phyloP scores from a whole-genome alignment of 1,140 invertebrate species.

The Brachionus rubens region DNA sequence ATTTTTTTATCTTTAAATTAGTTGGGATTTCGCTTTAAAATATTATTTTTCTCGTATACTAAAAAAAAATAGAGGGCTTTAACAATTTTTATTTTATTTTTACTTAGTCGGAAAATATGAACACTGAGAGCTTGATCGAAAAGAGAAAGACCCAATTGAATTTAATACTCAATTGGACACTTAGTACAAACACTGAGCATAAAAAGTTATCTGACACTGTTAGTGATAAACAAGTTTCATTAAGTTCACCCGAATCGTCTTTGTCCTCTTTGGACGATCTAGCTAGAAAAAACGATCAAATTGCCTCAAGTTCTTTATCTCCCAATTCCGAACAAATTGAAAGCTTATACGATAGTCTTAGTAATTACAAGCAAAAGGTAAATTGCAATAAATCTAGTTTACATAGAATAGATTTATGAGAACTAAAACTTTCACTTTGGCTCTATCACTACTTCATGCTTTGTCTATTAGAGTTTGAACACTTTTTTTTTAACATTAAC shows the following conservation, averaged over 20 bases:
- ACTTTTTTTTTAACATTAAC: no score
- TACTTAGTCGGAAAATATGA: constrained; percentile 14
- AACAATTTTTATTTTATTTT: neutral
- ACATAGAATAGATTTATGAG: no score
- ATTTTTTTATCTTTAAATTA: constrained; percentile 24
- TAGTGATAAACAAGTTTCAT: neutral
- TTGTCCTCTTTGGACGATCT: neutral
- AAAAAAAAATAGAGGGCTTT: neutral
- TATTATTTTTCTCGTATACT: neutral
- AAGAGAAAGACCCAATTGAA: constrained; percentile 38
- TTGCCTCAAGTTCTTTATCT: neutral
- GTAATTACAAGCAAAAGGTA: neutral
- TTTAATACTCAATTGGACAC: constrained; percentile 32
- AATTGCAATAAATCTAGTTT: no score
- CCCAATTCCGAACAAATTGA: neutral
- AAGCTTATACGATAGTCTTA: constrained; percentile 4
- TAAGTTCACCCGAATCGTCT: neutral
- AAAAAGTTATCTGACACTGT: neutral
- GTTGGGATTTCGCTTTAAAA: constrained; percentile 15
- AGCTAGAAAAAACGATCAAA: neutral
- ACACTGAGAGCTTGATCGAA: constrained; percentile 33
- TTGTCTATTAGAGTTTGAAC: no score
- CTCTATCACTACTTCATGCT: no score
- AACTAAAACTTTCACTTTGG: no score
- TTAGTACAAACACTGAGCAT: neutral